These are phyloP conservation scores for Drosophila kambysellisi DNA, from an alignment of 2,888 invertebrate species.

Conservation along the genomic window DNA sequence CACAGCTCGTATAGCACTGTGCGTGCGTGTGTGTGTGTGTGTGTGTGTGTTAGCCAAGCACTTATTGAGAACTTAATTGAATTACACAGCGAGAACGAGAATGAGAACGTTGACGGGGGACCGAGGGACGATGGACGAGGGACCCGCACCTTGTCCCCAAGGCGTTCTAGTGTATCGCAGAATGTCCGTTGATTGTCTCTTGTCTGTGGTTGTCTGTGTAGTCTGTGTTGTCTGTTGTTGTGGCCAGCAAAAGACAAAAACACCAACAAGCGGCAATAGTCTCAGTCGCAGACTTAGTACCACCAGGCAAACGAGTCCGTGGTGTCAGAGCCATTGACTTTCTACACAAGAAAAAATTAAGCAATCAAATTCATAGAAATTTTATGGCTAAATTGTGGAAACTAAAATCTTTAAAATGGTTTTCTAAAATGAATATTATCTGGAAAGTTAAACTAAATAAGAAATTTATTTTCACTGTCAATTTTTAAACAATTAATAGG, in stretches of 20 bases:
- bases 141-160: constrained; percentile 67
- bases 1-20: constrained; percentile 17
- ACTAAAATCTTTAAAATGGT: not conserved
- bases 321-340: constrained; percentile 11
- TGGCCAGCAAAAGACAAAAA: constrained; percentile 57
- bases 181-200: constrained; percentile 32
- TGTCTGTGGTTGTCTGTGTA: constrained; percentile 36
- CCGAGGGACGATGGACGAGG: constrained; percentile 24
- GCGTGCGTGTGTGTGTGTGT: constrained; percentile 1
- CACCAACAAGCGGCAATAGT: constrained; percentile 44
- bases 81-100: constrained; percentile 57
- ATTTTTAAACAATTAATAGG: too few species aligned
- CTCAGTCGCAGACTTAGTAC: constrained; percentile 30
- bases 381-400: fast-evolving
- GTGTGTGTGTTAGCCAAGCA: constrained; percentile 62
- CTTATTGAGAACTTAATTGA: constrained; percentile 78
- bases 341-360: constrained; percentile 3
- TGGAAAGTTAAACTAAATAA: not conserved
- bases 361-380: not conserved
- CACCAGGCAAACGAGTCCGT: constrained; percentile 25
- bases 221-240: constrained; percentile 40
- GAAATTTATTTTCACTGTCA: too few species aligned
- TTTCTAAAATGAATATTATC: not conserved
- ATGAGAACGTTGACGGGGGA: not conserved
- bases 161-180: constrained; percentile 47